Evolutionary conservation across 2,113 vertebrate genomes (phyloP), one percentile per base, ranked within the genome.

Genomic region (Mormyrus lacerda): DNA sequence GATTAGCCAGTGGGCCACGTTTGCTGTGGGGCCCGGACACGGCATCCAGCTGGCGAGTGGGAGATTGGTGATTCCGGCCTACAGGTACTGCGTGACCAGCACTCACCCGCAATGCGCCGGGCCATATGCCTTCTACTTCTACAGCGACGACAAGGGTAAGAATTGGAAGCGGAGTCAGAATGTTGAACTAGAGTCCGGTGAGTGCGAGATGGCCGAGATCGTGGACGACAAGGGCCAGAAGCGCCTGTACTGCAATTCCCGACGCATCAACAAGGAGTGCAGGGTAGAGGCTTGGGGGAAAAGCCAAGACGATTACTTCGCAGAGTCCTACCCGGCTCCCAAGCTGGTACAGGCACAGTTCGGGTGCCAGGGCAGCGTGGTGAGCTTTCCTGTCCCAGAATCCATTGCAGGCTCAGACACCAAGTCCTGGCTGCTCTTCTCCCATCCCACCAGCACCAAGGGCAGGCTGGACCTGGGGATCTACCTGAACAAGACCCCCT

Each of bases 321-420:
- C 94, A 89, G 94, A 88, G 2, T 91, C 93, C 2, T 84, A 55
- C 84, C 76, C 87, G 11, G 96, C 94, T 85, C 13, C 0, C 0
- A 93, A 94, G 88, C 95, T 99, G 3, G 88, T 90, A 0, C 97
- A 99, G 27, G 93, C 95, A 0, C 91, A 73, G 0, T 47, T 50
- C 0, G 98, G 98, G 0, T 99, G 98, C 79, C 98, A 99, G 50
- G 98, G 98, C 51, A 99, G 98, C 47, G 95, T 99, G 53, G 93
- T 99, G 44, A 96, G 96, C 90, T 98, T 99, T n/a, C 73, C 76
- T 0, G 93, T 95, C 19, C 95, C 96, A 0, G 13, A n/a, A 27
- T 93, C 94, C 39, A 90, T 91, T n/a, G 92, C 90, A 89, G 91
- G 93, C 91, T 92, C 94, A 0, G 95, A 94, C 8, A 91, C 94